Evolutionary conservation across 2,113 vertebrate genomes (phyloP).

Genomic region (Bettongia penicillata): DNA sequence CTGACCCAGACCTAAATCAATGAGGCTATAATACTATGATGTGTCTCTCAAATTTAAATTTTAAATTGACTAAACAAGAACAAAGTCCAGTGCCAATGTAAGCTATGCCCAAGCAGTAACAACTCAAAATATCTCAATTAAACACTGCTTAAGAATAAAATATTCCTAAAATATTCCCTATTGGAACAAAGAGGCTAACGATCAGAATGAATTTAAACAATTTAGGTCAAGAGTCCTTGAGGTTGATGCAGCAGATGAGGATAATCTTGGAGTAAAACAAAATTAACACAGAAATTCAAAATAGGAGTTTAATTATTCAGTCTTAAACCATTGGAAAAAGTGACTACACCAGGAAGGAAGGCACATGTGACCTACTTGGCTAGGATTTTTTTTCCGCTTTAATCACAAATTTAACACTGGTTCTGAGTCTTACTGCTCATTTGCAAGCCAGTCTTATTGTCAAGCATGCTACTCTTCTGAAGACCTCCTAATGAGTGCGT

Average conservation of each 20-base stretch:
- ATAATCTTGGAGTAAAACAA: background rate
- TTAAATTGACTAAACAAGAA: conserved; percentile 28
- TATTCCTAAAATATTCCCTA: background rate
- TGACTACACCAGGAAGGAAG: background rate
- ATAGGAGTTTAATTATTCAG: background rate
- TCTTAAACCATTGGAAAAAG: background rate
- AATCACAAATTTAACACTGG: background rate
- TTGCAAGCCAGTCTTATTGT: background rate
- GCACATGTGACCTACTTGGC: background rate
- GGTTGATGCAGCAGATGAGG: background rate
- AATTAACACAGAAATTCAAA: background rate
- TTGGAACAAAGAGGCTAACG: background rate
- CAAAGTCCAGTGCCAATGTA: background rate
- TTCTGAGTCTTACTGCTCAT: background rate
- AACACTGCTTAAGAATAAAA: background rate
- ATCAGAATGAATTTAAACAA: background rate
- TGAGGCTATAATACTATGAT: background rate
- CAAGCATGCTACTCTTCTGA: background rate
- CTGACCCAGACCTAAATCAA: background rate
- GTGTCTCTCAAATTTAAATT: conserved; percentile 43
- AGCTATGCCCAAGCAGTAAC: background rate
- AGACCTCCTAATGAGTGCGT: background rate
- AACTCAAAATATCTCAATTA: background rate
- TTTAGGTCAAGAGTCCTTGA: background rate
- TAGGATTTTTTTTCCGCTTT: background rate